Evolutionary conservation across 2,888 invertebrate species (phyloP).

Genomic region (Corythucha ciliata): DNA sequence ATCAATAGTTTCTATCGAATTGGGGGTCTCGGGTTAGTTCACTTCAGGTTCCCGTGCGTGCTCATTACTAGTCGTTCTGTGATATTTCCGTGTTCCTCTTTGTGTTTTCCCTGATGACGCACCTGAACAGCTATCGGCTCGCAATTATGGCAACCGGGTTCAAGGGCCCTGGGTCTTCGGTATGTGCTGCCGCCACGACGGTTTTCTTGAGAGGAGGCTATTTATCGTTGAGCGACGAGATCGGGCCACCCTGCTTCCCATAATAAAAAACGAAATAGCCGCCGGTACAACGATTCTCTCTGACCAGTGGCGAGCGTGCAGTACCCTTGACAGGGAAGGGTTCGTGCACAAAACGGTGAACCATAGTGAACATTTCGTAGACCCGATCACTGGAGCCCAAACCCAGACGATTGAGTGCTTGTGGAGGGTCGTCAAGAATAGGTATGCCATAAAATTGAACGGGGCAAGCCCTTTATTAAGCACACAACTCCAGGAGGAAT

Average conservation of each 20-base stretch:
- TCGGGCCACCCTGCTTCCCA: constrained; percentile 2
- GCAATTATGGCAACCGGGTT: constrained; percentile 5
- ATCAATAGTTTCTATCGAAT: too few species aligned
- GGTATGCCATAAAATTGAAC: background rate
- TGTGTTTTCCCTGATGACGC: too few species aligned
- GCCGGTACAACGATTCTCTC: constrained; percentile 6
- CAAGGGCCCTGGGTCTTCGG: constrained; percentile 8
- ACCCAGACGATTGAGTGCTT: constrained; percentile 5
- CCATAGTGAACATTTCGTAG: constrained; percentile 6
- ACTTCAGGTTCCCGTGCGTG: too few species aligned
- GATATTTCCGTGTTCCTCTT: too few species aligned
- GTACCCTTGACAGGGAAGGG: background rate
- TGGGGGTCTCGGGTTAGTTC: too few species aligned
- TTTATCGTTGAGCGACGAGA: background rate
- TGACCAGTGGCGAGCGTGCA: constrained; percentile 12
- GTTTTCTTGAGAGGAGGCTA: background rate
- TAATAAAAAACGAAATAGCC: constrained; percentile 5
- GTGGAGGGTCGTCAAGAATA: constrained; percentile 5
- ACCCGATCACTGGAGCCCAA: constrained; percentile 4
- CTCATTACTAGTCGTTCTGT: too few species aligned
- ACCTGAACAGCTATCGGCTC: too few species aligned
- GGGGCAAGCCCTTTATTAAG: constrained; percentile 7
- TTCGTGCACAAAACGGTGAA: constrained; percentile 10
- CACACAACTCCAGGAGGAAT: constrained; percentile 9
- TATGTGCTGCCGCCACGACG: constrained; percentile 9